A percentile compares a stretch with the other conserved stretches of the same genome.
Conservation (phyloP, 2,888 invertebrate genomes). For the Spatulosminthurus flaviceps region DNA sequence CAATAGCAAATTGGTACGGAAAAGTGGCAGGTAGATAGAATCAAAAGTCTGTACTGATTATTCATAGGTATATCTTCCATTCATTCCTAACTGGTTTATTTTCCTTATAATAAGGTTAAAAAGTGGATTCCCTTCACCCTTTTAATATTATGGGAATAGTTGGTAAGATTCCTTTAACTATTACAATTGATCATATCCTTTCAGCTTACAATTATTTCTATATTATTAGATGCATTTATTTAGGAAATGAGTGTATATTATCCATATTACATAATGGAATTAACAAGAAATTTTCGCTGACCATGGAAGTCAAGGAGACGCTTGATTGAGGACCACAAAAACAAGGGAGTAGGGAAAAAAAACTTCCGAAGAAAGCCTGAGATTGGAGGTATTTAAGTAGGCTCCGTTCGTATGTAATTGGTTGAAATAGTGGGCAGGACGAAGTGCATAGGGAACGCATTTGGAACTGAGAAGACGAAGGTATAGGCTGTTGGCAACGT, state of each 20-base stretch:
- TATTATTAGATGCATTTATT: no score
- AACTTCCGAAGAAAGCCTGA: slow-evolving; percentile 38
- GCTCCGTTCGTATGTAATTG: slow-evolving; percentile 41
- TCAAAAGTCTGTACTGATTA: no score
- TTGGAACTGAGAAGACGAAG: slow-evolving; percentile 41
- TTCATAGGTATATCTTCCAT: no score
- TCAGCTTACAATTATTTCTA: not conserved
- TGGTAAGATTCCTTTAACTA: not conserved
- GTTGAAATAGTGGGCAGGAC: slow-evolving; percentile 42
- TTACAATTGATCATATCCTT: not conserved
- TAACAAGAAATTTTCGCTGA: not conserved
- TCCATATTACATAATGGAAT: not conserved
- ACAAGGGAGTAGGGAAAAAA: not conserved
- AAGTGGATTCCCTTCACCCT: no score
- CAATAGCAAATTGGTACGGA: no score
- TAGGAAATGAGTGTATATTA: no score
- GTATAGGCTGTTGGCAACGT: slow-evolving; percentile 24
- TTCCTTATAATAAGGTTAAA: no score
- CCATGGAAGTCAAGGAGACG: not conserved
- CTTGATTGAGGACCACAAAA: slow-evolving; percentile 16
- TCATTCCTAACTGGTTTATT: no score
- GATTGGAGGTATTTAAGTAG: slow-evolving; percentile 48
- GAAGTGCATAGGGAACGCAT: slow-evolving; percentile 40
- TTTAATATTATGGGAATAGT: no score
- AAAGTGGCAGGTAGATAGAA: no score